These are phyloP conservation scores for Pelagia noctiluca DNA, from an alignment of 30 jellyfish, hydroid and myxozoan species.

Conservation along the genomic window DNA sequence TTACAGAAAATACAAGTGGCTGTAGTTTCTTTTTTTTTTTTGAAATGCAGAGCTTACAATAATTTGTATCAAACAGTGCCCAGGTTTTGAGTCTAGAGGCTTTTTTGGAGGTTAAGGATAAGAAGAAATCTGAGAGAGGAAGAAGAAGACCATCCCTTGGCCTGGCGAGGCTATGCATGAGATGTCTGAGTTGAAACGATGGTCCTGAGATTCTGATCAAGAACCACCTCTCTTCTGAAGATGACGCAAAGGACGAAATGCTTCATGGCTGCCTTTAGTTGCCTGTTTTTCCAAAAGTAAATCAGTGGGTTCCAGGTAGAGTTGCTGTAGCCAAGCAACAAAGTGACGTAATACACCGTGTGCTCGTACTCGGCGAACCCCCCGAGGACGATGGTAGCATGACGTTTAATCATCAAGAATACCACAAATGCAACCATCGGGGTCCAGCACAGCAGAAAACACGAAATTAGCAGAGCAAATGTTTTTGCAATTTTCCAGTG, in stretches of 20 bases:
- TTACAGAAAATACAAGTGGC: too few species aligned
- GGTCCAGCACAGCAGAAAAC: constrained; percentile 64
- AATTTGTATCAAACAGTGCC: too few species aligned
- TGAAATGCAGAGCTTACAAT: too few species aligned
- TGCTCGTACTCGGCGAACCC: constrained; percentile 19
- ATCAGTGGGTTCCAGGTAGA: constrained; percentile 60
- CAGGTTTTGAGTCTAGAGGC: too few species aligned
- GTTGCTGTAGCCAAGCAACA: constrained; percentile 54
- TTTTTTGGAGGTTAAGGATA: too few species aligned
- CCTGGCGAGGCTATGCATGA: too few species aligned
- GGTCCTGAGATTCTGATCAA: constrained; percentile 6
- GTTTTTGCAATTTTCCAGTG: constrained; percentile 76
- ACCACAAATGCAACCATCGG: constrained; percentile 59
- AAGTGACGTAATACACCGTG: constrained; percentile 45
- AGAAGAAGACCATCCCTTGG: too few species aligned
- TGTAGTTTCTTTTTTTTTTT: too few species aligned
- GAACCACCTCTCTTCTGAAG: background rate
- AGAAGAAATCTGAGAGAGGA: too few species aligned
- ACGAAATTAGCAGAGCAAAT: constrained; percentile 54
- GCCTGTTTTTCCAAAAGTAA: constrained; percentile 64
- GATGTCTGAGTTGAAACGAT: background rate
- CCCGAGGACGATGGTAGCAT: constrained; percentile 10
- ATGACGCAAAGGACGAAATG: constrained; percentile 20
- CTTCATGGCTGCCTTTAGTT: constrained; percentile 48
- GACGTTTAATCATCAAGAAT: constrained; percentile 26